Evolutionary conservation across 2,888 invertebrate genomes (phyloP).

Genomic region (Himalopsyche tibetana): DNA sequence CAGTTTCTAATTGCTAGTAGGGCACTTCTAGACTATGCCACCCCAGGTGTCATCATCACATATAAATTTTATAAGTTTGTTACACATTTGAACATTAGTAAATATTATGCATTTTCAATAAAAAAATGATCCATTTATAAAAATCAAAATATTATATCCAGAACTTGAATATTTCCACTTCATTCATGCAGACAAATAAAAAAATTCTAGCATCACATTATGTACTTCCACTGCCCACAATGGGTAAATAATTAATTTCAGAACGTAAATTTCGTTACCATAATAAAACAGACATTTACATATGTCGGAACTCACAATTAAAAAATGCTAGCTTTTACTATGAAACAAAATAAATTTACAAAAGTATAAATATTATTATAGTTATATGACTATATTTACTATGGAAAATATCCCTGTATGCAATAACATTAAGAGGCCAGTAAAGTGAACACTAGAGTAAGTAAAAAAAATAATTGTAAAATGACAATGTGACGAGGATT

Average conservation of each 20-base stretch:
- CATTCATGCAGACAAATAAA: neutral
- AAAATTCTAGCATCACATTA: slow-evolving; percentile 26
- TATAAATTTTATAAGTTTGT: slow-evolving; percentile 31
- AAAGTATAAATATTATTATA: slow-evolving; percentile 37
- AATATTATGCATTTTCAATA: slow-evolving; percentile 42
- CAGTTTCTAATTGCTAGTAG: slow-evolving; percentile 44
- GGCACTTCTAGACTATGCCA: slow-evolving; percentile 55
- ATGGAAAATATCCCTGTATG: slow-evolving; percentile 31
- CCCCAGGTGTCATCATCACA: slow-evolving; percentile 44
- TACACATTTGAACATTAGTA: slow-evolving; percentile 37
- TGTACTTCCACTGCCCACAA: neutral
- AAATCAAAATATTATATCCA: slow-evolving; percentile 17
- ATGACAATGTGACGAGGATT: no score
- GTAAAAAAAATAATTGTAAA: no score
- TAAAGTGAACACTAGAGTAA: neutral
- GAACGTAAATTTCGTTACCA: neutral
- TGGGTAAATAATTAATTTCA: neutral
- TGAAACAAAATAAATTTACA: slow-evolving; percentile 4
- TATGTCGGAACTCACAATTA: neutral
- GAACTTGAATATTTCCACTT: neutral
- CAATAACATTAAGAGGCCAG: slow-evolving; percentile 21
- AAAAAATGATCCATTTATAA: slow-evolving; percentile 38
- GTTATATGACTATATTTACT: slow-evolving; percentile 24
- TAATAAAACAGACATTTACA: slow-evolving; percentile 23
- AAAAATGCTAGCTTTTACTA: slow-evolving; percentile 43